Base-by-base conservation (phyloP, 2,113 vertebrate species). In the Thunnus thynnus region DNA sequence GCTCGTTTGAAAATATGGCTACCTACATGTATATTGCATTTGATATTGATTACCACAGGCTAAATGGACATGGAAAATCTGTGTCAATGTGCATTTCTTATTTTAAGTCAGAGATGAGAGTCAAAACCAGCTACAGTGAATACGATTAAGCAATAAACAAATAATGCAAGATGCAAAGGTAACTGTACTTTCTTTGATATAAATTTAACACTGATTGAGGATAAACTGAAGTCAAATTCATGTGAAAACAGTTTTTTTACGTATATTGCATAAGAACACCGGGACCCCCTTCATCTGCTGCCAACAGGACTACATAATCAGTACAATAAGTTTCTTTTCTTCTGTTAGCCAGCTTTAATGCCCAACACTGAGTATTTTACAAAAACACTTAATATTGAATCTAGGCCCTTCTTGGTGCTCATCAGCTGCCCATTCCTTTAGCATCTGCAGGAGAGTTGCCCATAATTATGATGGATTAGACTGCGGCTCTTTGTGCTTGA, bases 401-500 rank as follows among this genome's bases (percentile, higher is more conserved):
- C 18, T 32, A n/a, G 41, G 32, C 30, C 13, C 25, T 18, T 87
- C 27, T 76, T 58, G 47, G 44, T 75, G 78, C 60, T 86, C 69
- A 65, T 82, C 65, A 56, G 74, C 71, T 67, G 56, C 54, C 93
- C 93, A 80, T 74, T 71, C 65, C 63, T 87, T 60, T 18, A 68
- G 75, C 91, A 87, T 95, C 96, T 96, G 95, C 93, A 95, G 93
- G 94, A 91, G 87, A 91, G 87, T 93, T 88, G 91, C 93, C 95
- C 94, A 94, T 96, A 96, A 96, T 96, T 95, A 95, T 96, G 96
- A 97, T 96, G 95, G 96, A 97, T 97, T 96, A 96, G 94, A 94
- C 95, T 95, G 95, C 94, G 84, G 94, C 94, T 94, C 94, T 93
- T 95, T 93, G 90, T 94, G 90, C 90, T 93, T 72, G 90, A 18